Conservation (phyloP, 2,888 invertebrate genomes). For the Pelosia muscerda region DNA sequence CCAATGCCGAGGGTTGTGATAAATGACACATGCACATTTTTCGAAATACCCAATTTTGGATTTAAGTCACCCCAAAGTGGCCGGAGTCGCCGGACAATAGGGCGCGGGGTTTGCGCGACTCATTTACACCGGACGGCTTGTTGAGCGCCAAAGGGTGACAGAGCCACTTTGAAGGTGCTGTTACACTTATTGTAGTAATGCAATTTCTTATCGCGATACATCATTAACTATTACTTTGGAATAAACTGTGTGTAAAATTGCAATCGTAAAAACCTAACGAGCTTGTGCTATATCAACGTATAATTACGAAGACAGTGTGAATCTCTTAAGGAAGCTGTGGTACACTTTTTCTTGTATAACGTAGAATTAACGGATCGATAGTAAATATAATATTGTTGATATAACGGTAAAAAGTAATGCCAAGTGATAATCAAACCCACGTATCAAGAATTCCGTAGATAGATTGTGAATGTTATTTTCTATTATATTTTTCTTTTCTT, state of each 20-base stretch:
- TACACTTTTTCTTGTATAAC: slow-evolving; percentile 34
- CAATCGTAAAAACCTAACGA: slow-evolving; percentile 69
- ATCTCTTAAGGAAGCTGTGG: slow-evolving; percentile 34
- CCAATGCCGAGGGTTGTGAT: slow-evolving; percentile 81
- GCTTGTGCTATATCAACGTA: slow-evolving; percentile 58
- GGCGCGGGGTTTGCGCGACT: slow-evolving; percentile 49
- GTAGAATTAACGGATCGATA: slow-evolving; percentile 49
- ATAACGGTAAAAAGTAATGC: slow-evolving; percentile 39
- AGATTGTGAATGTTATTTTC: neutral
- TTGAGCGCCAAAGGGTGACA: slow-evolving; percentile 63
- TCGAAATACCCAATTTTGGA: slow-evolving; percentile 88
- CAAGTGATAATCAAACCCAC: neutral
- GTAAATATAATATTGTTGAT: slow-evolving; percentile 40
- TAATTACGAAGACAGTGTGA: slow-evolving; percentile 56
- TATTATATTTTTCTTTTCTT: too few species aligned
- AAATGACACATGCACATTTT: slow-evolving; percentile 88
- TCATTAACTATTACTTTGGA: slow-evolving; percentile 67
- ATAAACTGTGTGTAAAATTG: slow-evolving; percentile 79
- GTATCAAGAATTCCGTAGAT: neutral
- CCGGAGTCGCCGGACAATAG: slow-evolving; percentile 79
- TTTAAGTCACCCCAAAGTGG: slow-evolving; percentile 88
- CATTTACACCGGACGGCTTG: slow-evolving; percentile 75
- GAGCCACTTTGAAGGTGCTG: slow-evolving; percentile 40
- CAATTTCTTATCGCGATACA: slow-evolving; percentile 77
- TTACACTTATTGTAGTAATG: slow-evolving; percentile 81